Base-by-base conservation (phyloP, 2,113 vertebrate species). In the Cinclus cinclus region DNA sequence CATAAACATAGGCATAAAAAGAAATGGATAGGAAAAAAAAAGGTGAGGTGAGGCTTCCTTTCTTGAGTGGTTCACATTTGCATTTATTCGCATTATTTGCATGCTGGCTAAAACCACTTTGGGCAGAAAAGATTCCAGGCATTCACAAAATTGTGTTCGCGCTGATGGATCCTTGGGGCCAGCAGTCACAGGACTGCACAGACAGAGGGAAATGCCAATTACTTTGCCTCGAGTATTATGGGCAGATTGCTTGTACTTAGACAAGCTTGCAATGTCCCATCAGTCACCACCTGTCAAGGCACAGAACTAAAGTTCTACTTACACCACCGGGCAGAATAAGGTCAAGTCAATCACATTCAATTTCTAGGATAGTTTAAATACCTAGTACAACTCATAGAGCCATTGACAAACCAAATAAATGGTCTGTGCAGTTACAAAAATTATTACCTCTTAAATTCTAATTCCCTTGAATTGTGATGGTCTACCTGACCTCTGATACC, bases 41-140 rank as follows among this genome's bases (percentile, higher is more conserved):
- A 53, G 0, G 7, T 2, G 35, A 80, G 14, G 47, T 28, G 19
- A 90, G 3, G 15, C 13, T 69, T 80, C 50, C 52, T 69, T 46
- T 46, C 50, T 87, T 52, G 27, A 78, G 47, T 35, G 44, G 27
- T 9, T 83, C 22, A 44, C 1, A 0, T 74, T 52, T 78, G 35
- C 25, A 74, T 90, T 92, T 91, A 78, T 63, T 92, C 59, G 52
- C 76, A 53, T 47, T 33, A 89, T 84, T 86, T 82, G 30, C 58
- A 81, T 62, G 21, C 52, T 65, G 81, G 93, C 87, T 87, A 88
- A 95, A 93, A 90, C 22, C 49, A 81, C 39, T 90, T 55, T 49
- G 42, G 44, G 39, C 71, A 83, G 60, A 47, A 89, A 69, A 46
- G 60, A 59, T 83, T 62, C 47, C 41, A 88, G 49, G 63, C 63